phyloP scores from a whole-genome alignment of 2,888 invertebrate species.

The Romanomermis culicivorax region DNA sequence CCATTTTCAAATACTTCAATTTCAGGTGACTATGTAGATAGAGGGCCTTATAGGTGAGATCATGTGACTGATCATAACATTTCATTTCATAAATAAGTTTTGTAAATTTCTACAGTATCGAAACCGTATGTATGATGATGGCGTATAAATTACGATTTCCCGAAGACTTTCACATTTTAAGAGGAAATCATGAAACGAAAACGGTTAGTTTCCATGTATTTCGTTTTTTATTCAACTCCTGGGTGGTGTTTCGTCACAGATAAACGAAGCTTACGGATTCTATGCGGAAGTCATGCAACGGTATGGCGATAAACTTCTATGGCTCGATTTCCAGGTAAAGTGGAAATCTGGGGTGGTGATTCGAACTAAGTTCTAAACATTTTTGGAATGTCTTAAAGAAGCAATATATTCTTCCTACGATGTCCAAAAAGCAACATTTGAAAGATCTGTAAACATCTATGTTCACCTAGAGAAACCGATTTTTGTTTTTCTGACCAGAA shows the following conservation, averaged over 20 bases:
- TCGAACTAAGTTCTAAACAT: too few species aligned
- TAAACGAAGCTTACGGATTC: not conserved
- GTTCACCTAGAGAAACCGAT: too few species aligned
- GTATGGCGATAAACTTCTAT: not conserved
- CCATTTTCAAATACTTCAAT: not conserved
- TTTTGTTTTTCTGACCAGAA: too few species aligned
- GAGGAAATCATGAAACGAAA: conserved; percentile 1
- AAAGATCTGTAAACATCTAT: too few species aligned
- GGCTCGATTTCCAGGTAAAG: not conserved
- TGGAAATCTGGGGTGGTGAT: not conserved
- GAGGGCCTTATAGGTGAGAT: not conserved
- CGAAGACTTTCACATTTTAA: not conserved
- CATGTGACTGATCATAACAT: not conserved
- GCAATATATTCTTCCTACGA: too few species aligned
- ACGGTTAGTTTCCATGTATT: not conserved
- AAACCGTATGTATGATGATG: not conserved
- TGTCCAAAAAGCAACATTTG: too few species aligned
- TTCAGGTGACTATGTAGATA: conserved; percentile 2
- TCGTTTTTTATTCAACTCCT: too few species aligned
- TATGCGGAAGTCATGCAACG: not conserved
- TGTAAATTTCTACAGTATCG: not conserved
- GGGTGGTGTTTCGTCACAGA: too few species aligned
- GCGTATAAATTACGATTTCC: conserved; percentile 1
- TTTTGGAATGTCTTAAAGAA: too few species aligned
- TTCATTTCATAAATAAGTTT: not conserved